Conservation (phyloP, 2,888 invertebrate species). For the Sphaeridia pumilis region DNA sequence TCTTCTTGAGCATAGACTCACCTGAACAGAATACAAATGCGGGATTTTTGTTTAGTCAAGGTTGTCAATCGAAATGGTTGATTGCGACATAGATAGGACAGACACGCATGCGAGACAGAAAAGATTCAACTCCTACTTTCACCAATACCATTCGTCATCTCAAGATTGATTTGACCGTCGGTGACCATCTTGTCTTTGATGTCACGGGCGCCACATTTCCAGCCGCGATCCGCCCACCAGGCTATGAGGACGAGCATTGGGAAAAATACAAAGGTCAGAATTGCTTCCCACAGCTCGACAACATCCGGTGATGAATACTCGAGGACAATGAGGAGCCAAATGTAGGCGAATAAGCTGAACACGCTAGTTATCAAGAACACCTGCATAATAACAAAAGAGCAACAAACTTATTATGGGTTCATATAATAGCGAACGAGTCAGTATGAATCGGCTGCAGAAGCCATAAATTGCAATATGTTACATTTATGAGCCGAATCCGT, state of each 20-base stretch:
- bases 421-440: not conserved
- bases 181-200: conserved; percentile 36
- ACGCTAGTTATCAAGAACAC: conserved; percentile 43
- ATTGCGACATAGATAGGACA: too few species aligned
- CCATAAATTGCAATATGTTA: conserved; percentile 31
- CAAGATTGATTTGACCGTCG: conserved; percentile 42
- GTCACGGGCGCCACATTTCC: conserved; percentile 41
- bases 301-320: conserved; percentile 40
- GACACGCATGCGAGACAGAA: too few species aligned
- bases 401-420: conserved; percentile 23
- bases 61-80: not conserved
- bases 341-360: conserved; percentile 47
- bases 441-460: too few species aligned
- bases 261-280: conserved; percentile 47
- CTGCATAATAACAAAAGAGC: conserved; percentile 31
- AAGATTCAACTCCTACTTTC: conserved; percentile 39
- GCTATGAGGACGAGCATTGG: conserved; percentile 46
- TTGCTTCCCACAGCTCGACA: conserved; percentile 49
- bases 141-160: conserved; percentile 20
- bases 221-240: conserved; percentile 45
- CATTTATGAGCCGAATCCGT: conserved; percentile 42
- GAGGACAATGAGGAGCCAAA: conserved; percentile 48
- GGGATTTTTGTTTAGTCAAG: not conserved
- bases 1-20: conserved; percentile 38
- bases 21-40: conserved; percentile 31